Evolutionary conservation across 2,888 invertebrate genomes (phyloP), one percentile per base, ranked within the genome.

Genomic region (Drosophila formosana): DNA sequence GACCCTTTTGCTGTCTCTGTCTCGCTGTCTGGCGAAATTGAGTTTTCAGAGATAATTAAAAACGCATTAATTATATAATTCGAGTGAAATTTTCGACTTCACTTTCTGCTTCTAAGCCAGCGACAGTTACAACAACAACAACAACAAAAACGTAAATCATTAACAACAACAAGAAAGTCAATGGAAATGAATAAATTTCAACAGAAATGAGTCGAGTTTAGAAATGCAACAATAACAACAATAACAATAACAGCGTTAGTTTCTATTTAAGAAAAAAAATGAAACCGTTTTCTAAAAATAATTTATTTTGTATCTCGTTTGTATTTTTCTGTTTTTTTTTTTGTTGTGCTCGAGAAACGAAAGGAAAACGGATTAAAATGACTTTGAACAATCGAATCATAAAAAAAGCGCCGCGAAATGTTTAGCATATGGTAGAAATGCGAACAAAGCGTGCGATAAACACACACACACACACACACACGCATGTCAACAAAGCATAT

Each of bases 251-350:
- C 30, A 66, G 45, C 37, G 65, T 57, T 77, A 72, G 57, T 78
- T 78, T 80, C 73, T 73, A 78, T 77, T 78, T 82, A 6, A 52
- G 26, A 25, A 28, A 46, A 55, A 75, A 88, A 86, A 83, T 71
- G 75, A 83, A 84, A 83, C 84, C 72, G 84, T 86, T 88, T 88
- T 76, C 82, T 82, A 82, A 82, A 83, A 75, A 83, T 83, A 85
- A 80, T 80, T 88, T 84, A 69, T 73, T 28, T 30, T 32, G 49
- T 34, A 23, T 56, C 32, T 57, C 26, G 28, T 26, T 37, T 37
- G 37, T 37, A 37, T 37, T 37, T 34, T 34, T 37, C n/a, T 37
- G 7, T 30, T 30, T 30, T 32, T 37, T 11, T 1, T 45, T 5
- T 34, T 37, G n/a, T 37, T 37, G 18, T 47, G 26, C 6, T 39